A percentile compares a stretch with the other conserved stretches of the same genome.
Conservation (phyloP, 35 echinoderm and acorn worm genomes). For the Stichopus chloronotus region DNA sequence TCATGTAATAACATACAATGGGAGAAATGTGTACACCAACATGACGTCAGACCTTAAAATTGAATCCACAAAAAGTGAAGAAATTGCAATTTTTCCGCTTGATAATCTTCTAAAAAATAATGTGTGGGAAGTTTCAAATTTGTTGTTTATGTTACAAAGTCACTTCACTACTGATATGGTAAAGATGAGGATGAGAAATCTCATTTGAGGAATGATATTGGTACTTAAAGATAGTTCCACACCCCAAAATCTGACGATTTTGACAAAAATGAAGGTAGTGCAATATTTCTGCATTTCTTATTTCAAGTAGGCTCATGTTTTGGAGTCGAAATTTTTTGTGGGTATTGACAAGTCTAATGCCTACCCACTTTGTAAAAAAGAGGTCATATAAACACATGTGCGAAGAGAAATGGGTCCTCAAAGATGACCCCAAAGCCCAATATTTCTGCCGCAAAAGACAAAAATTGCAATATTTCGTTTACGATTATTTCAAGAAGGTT, state of each 20-base stretch:
- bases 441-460: not conserved
- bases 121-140: not conserved
- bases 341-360: not conserved
- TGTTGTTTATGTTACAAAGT: not conserved
- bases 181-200: not conserved
- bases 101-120: not conserved
- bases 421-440: not conserved
- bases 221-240: constrained; percentile 3
- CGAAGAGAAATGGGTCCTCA: not conserved
- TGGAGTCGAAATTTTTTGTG: not conserved
- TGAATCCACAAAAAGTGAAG: not conserved
- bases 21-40: too few relatives aligned
- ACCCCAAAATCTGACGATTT: not conserved
- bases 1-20: too few relatives aligned
- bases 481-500: not conserved
- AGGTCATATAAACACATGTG: not conserved
- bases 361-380: not conserved
- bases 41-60: constrained; percentile 28
- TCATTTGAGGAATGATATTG: not conserved
- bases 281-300: not conserved
- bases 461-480: not conserved
- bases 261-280: not conserved
- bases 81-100: not conserved
- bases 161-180: not conserved
- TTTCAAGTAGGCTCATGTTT: not conserved